Evolutionary conservation across 2,888 invertebrate species (phyloP).

Genomic region (Boloria euphrosyne): DNA sequence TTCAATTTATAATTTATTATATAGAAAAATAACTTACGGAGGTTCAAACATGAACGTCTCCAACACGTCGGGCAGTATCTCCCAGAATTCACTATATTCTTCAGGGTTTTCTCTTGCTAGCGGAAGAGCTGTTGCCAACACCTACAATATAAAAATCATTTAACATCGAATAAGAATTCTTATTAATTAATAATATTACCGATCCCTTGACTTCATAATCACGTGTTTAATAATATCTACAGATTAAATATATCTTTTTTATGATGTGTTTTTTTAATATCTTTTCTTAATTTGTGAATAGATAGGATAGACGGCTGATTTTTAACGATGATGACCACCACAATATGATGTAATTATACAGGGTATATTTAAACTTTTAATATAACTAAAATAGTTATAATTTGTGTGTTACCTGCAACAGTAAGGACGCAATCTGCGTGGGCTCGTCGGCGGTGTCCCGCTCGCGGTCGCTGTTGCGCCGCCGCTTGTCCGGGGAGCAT

Average conservation of each 20-base stretch:
- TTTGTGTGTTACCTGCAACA: constrained; percentile 46
- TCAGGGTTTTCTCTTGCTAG: constrained; percentile 91
- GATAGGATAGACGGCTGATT: too few species aligned
- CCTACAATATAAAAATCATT: constrained; percentile 57
- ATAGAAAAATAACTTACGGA: constrained; percentile 67
- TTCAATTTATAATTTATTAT: too few species aligned
- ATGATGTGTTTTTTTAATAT: too few species aligned
- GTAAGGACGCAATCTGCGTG: constrained; percentile 48
- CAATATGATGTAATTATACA: too few species aligned
- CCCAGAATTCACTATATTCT: constrained; percentile 91
- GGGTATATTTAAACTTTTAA: too few species aligned
- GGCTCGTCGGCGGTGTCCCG: constrained; percentile 46
- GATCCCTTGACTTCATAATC: too few species aligned
- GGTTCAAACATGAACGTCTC: constrained; percentile 94
- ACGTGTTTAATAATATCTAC: too few species aligned
- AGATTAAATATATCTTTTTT: too few species aligned
- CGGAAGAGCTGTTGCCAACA: constrained; percentile 92
- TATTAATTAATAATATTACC: too few species aligned
- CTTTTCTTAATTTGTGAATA: too few species aligned
- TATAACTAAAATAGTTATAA: too few species aligned
- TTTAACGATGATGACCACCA: too few species aligned
- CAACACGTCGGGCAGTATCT: constrained; percentile 90
- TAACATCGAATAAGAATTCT: not conserved
- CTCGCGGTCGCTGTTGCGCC: constrained; percentile 43
- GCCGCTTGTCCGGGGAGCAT: constrained; percentile 41